phyloP scores from a whole-genome alignment of 2,888 invertebrate species.

The Temnothorax ravouxi region DNA sequence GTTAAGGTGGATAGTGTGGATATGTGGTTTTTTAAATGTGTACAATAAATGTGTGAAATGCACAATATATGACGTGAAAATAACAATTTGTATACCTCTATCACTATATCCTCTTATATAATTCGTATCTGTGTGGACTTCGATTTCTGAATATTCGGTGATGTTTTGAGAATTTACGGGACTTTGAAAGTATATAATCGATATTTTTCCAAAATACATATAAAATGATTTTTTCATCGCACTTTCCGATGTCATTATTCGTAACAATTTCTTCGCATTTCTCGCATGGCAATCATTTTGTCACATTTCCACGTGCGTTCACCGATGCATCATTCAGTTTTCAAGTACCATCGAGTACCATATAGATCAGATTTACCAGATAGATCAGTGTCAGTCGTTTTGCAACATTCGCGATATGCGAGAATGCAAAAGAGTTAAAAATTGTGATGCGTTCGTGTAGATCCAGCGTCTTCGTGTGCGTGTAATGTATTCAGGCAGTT shows the following conservation, averaged over 20 bases:
- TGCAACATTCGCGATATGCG: slow-evolving; percentile 62
- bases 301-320: neutral
- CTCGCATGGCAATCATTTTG: neutral
- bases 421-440: slow-evolving; percentile 6
- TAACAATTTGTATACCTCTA: neutral
- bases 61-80: too few species aligned
- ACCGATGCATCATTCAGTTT: slow-evolving; percentile 48
- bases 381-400: slow-evolving; percentile 57
- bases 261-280: slow-evolving; percentile 4
- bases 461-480: neutral
- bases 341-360: slow-evolving; percentile 48
- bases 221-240: neutral
- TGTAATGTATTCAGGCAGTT: neutral
- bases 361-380: too few species aligned
- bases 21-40: neutral
- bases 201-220: neutral
- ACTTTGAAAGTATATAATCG: neutral
- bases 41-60: neutral
- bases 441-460: slow-evolving; percentile 11
- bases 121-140: neutral
- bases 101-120: neutral
- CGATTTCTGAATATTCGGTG: neutral
- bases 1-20: neutral
- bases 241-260: neutral
- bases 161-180: neutral